phyloP scores from a whole-genome alignment of 1,140 invertebrate genomes.

The Neelides sp. region DNA sequence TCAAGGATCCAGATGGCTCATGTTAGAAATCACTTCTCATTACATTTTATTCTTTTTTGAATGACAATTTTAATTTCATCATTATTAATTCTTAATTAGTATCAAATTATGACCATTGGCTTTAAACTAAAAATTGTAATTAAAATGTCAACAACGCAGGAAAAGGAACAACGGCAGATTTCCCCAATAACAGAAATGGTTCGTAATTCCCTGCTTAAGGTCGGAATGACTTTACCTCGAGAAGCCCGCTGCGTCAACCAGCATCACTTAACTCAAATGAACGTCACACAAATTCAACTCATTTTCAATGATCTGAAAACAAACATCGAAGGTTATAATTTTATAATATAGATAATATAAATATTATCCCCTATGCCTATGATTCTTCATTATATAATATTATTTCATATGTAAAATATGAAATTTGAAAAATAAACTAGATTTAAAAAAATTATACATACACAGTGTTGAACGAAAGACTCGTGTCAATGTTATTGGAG shows the following conservation, averaged over 20 bases:
- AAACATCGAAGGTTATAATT: constrained; percentile 63
- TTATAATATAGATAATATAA: constrained; percentile 1
- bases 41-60: too few relatives aligned
- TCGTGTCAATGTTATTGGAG: constrained; percentile 30
- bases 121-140: too few relatives aligned
- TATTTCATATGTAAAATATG: not conserved
- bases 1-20: constrained; percentile 79
- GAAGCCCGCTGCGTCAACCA: constrained; percentile 64
- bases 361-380: not conserved
- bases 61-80: too few relatives aligned
- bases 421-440: not conserved
- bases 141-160: too few relatives aligned
- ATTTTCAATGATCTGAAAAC: constrained; percentile 87
- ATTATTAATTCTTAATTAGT: too few relatives aligned
- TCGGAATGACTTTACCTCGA: constrained; percentile 66
- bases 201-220: constrained; percentile 58
- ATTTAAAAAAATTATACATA: not conserved
- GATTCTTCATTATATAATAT: not conserved
- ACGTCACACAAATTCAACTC: constrained; percentile 86
- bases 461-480: constrained; percentile 28
- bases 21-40: constrained; percentile 44
- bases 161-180: constrained; percentile 24
- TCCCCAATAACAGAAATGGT: constrained; percentile 63
- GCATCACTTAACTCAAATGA: constrained; percentile 77
- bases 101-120: too few relatives aligned